A percentile compares a stretch with the other conserved stretches of the same genome.
Conservation (phyloP, 1,140 invertebrate species). For the Drosophila ambigua region DNA sequence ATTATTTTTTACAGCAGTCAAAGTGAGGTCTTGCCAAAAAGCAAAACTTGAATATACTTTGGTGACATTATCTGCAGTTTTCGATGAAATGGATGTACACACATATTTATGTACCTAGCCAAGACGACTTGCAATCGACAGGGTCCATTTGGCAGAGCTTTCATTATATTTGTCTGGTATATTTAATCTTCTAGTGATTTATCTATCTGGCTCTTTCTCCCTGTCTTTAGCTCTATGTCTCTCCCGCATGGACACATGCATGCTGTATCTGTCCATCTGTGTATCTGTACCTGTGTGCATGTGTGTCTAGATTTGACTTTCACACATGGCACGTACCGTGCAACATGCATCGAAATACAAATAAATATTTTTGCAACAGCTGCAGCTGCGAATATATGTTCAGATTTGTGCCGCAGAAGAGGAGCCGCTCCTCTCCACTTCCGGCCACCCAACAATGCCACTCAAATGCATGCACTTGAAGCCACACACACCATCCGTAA, state of each 20-base stretch:
- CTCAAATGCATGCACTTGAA: conserved; percentile 55
- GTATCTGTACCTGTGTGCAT: conserved; percentile 7
- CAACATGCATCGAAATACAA: conserved; percentile 69
- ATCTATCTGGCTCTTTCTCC: conserved; percentile 48
- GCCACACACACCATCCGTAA: background rate
- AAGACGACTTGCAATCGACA: conserved; percentile 6
- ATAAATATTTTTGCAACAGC: conserved; percentile 79
- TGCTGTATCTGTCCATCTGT: background rate
- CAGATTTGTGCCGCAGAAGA: conserved; percentile 65
- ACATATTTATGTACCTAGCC: too few relatives aligned
- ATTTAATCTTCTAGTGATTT: conserved; percentile 64
- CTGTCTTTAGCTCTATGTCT: conserved; percentile 12
- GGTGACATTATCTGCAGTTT: too few relatives aligned
- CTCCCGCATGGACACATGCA: background rate
- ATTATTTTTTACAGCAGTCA: too few relatives aligned
- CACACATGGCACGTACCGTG: conserved; percentile 69
- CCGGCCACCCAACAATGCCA: conserved; percentile 17
- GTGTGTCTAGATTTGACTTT: conserved; percentile 51
- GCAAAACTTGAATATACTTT: too few relatives aligned
- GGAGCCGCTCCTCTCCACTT: conserved; percentile 60
- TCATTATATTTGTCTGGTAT: conserved; percentile 53
- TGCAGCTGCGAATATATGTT: conserved; percentile 71
- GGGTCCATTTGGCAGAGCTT: conserved; percentile 15
- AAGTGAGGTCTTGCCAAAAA: too few relatives aligned
- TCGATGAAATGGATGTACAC: too few relatives aligned